A percentile compares a stretch with the other conserved stretches of the same genome.
These are phyloP conservation scores for Myripristis jacobus DNA, from an alignment of 2,797 vertebrate genomes.

Conservation along the genomic window DNA sequence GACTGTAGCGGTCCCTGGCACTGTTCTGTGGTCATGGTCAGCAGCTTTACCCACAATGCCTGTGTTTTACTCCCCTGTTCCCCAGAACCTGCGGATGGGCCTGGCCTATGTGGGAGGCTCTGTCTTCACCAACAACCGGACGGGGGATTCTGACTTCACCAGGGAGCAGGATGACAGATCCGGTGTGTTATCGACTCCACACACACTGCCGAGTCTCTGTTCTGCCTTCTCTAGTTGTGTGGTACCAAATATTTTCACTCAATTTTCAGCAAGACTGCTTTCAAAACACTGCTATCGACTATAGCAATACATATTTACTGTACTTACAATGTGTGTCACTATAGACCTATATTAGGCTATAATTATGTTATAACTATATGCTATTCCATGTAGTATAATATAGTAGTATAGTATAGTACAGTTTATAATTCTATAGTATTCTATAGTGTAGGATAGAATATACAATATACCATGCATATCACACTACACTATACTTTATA, in stretches of 20 bases:
- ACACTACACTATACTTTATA: background rate
- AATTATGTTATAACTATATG: too few relatives aligned
- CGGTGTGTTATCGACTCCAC: slow-evolving; percentile 55
- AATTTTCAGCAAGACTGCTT: background rate
- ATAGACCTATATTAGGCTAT: too few relatives aligned
- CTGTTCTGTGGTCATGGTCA: slow-evolving; percentile 32
- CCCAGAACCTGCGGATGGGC: slow-evolving; percentile 81
- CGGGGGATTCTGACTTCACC: slow-evolving; percentile 75
- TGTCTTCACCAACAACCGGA: slow-evolving; percentile 87
- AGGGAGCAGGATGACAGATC: slow-evolving; percentile 68
- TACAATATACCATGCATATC: too few relatives aligned
- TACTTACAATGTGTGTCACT: background rate
- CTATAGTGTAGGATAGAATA: background rate
- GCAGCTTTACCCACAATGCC: slow-evolving; percentile 74
- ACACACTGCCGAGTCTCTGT: too few relatives aligned
- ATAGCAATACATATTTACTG: background rate
- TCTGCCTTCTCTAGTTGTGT: background rate
- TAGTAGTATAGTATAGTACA: background rate
- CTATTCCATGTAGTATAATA: too few relatives aligned
- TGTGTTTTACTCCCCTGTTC: slow-evolving; percentile 83
- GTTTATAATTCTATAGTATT: background rate
- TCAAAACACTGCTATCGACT: background rate
- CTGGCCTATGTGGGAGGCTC: slow-evolving; percentile 82
- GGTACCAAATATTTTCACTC: background rate
- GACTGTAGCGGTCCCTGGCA: background rate